Evolutionary conservation across 1,140 invertebrate genomes (phyloP), one percentile per base, ranked within the genome.

Genomic region (Drosophila persimilis): DNA sequence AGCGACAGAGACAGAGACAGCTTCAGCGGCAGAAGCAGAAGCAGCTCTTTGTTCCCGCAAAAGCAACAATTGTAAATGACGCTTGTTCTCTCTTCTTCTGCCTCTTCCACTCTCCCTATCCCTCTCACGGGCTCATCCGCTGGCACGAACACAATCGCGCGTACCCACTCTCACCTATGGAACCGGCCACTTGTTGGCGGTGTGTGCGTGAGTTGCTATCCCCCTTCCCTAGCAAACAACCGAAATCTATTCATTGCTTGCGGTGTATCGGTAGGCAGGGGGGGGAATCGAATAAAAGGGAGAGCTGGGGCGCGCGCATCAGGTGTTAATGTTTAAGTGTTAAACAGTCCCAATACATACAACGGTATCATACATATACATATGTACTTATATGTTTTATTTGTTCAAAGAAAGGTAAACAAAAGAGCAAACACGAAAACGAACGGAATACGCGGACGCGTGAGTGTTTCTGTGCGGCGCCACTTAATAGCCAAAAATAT

Each of bases 321-420:
- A 81, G 79, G 79, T 78, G 80, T 84, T 85, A 65, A 73, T 78
- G 80, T 84, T 85, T 62, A 73, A 64, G 80, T 85, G 80, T 77
- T 74, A 74, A 74, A 65, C 48, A 74, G 58, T 74, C 65, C 61
- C 29, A 20, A 45, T 11, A 63, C 50, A 59, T 52, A 45, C 59
- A 73, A 67, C 61, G 66, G 29, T 13, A 39, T 13, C 48, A 29
- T 29, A 39, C 48, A 29, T 29, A 61, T 4, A 39, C 35, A 13
- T 5, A 39, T 39, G 11, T 39, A 31, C 3, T 3, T 31, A 4
- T 39, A 39, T 35, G 8, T 35, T 45, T 61, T 56, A 51, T 44
- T 47, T 65, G 51, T 55, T 55, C 35, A 59, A 72, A 58, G 53
- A 44, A 74, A 80, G 59, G 71, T 57, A 64, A 79, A 69, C 79